Base-by-base conservation (phyloP, 2,113 vertebrate species). In the Scytalopus superciliaris region DNA sequence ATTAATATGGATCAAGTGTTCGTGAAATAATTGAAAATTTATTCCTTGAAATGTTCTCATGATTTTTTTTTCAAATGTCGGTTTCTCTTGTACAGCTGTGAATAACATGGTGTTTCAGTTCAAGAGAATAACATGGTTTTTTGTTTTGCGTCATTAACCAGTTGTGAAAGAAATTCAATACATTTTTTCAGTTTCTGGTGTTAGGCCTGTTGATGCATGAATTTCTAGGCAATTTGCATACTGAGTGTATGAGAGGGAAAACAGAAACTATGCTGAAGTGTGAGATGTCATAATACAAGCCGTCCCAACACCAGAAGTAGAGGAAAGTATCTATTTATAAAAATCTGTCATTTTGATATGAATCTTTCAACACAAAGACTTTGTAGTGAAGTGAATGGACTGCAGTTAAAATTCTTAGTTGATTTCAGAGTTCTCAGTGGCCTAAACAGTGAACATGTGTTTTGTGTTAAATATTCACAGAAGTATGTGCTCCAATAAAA, bases 391-490 rank as follows among this genome's bases (percentile, higher is more conserved):
- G 30, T 33, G 33, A 90, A 50, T 74, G 12, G 55, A 40, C 31
- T 50, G 21, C 30, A 89, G 66, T 82, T 90, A 84, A 84, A 76
- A 77, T 74, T 94, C 67, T 30, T 70, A n/a, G 28, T 40, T 92
- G 82, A 90, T 82, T 95, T 97, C 84, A 90, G 64, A 90, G 81
- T 85, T 97, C 78, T 95, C 82, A 74, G 84, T 15, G 81, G 56
- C 35, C 53, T 86, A 57, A 91, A 64, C 45, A 60, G 40, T 78
- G 90, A 94, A 62, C 96, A 94, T 93, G 50, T 97, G 97, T 94
- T 97, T 97, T 94, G 49, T 79, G 78, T 97, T 97, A 97, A 85
- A 83, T 59, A 74, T 84, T 96, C 75, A 89, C 12, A 59, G 75
- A 89, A 62, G 82, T 89, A 82, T 78, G 77, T 66, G 40, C 63